Conservation (phyloP, 2,113 vertebrate genomes). For the Furnarius figulus region DNA sequence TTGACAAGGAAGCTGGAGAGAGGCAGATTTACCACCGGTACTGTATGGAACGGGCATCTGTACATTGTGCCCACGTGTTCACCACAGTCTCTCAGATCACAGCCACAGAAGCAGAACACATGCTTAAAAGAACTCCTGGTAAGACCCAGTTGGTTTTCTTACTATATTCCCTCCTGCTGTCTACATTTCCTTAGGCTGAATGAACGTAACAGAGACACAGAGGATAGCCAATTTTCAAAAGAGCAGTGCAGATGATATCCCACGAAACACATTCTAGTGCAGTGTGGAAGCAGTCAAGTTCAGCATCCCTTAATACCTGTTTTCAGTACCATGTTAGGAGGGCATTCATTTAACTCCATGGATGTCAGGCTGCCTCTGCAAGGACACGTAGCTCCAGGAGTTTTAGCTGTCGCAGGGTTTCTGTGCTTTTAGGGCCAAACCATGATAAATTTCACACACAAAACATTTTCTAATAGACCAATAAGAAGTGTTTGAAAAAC, state of each 20-base stretch:
- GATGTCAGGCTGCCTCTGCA: background rate
- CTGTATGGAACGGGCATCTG: slow-evolving; percentile 91
- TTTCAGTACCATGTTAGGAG: background rate
- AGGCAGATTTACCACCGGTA: slow-evolving; percentile 97
- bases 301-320: background rate
- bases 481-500: background rate
- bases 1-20: slow-evolving; percentile 94
- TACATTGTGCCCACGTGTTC: slow-evolving; percentile 93
- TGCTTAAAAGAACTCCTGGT: slow-evolving; percentile 93
- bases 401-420: background rate
- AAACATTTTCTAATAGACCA: background rate
- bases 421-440: background rate
- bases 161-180: background rate
- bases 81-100: slow-evolving; percentile 97
- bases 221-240: background rate
- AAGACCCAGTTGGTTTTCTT: background rate
- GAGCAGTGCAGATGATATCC: background rate
- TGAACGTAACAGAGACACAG: background rate
- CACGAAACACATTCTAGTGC: background rate
- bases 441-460: background rate
- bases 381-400: background rate
- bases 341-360: background rate
- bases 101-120: slow-evolving; percentile 91
- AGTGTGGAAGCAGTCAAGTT: background rate
- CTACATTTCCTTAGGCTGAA: background rate